Conservation (phyloP, 2,113 vertebrate species). For the Tetraodon nigroviridis region DNA sequence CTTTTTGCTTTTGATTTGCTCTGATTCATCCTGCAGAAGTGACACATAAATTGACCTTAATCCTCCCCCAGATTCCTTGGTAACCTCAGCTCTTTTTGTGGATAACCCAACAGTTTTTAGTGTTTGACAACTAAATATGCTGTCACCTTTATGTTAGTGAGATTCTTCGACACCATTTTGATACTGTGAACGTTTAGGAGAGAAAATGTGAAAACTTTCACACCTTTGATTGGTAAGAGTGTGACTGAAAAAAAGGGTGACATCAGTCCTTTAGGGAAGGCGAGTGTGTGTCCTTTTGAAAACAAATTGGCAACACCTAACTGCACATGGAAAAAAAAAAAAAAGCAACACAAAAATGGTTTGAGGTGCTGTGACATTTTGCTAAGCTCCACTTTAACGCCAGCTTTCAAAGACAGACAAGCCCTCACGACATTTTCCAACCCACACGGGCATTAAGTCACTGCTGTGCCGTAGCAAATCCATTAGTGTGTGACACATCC, state of each 20-base stretch:
- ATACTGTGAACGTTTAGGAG: not conserved
- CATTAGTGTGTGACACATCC: conserved; percentile 36
- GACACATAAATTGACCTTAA: conserved; percentile 43
- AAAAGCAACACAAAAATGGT: conserved; percentile 5
- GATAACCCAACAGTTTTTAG: conserved; percentile 9
- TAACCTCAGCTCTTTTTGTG: conserved; percentile 19
- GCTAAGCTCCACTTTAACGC: conserved; percentile 24
- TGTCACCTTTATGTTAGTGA: not conserved
- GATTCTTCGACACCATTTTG: too few relatives aligned
- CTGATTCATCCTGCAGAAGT: conserved; percentile 34
- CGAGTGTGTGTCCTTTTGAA: too few relatives aligned
- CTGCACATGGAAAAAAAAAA: too few relatives aligned
- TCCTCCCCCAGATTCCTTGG: conserved; percentile 28
- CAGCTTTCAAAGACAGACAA: conserved; percentile 15
- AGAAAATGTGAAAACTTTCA: not conserved
- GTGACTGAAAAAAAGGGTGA: too few relatives aligned
- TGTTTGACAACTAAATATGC: not conserved
- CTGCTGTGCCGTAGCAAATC: conserved; percentile 20
- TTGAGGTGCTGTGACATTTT: not conserved
- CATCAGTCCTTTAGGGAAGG: too few relatives aligned
- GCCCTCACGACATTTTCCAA: conserved; percentile 16
- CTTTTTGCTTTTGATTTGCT: conserved; percentile 16
- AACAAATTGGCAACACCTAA: not conserved
- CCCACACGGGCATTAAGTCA: conserved; percentile 37
- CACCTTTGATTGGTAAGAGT: not conserved